Conservation (phyloP, 2,888 invertebrate genomes). For the Acrobasis repandana region DNA sequence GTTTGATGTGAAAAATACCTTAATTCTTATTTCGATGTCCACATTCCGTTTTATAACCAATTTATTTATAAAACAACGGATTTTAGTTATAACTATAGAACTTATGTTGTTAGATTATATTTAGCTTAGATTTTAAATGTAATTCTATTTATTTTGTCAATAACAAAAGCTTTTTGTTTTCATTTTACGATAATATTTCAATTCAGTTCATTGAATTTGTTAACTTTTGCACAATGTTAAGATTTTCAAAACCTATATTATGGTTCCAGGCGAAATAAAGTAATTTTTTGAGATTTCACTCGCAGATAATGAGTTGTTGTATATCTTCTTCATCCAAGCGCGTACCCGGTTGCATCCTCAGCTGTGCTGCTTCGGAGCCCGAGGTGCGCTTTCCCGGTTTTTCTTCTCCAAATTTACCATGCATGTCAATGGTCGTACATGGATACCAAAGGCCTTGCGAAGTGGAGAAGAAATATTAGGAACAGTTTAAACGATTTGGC, state of each 20-base stretch:
- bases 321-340: too few relatives aligned
- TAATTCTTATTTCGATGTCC: not conserved
- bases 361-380: too few relatives aligned
- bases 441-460: too few relatives aligned
- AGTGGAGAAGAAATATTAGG: too few relatives aligned
- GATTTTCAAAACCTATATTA: not conserved
- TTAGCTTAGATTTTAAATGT: conserved; percentile 22
- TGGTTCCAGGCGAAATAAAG: not conserved
- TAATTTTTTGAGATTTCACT: not conserved
- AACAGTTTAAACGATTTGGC: too few relatives aligned
- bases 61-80: conserved; percentile 13
- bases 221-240: conserved; percentile 4
- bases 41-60: conserved; percentile 25
- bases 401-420: too few relatives aligned
- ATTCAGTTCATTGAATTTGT: not conserved
- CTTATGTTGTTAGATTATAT: conserved; percentile 21
- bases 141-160: conserved; percentile 27
- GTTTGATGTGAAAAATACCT: too few relatives aligned
- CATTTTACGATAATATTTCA: not conserved
- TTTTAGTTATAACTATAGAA: conserved; percentile 11
- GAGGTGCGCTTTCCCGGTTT: too few relatives aligned
- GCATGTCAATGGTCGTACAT: too few relatives aligned
- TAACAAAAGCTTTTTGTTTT: not conserved
- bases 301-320: not conserved
- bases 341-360: too few relatives aligned